Conservation (phyloP, 1,140 invertebrate species). For the Mercenaria mercenaria region DNA sequence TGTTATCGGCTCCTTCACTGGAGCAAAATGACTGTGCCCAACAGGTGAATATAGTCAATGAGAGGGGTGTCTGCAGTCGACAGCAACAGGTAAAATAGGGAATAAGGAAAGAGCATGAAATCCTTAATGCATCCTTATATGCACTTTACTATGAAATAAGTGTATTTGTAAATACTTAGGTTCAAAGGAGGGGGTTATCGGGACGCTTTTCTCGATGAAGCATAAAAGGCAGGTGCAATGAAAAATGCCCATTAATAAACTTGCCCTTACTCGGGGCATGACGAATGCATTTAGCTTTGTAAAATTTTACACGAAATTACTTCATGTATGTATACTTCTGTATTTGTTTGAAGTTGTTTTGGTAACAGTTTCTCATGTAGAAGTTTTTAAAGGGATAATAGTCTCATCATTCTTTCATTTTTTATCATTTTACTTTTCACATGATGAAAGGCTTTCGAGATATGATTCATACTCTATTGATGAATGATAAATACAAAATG, state of each 20-base stretch:
- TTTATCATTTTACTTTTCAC: too few relatives aligned
- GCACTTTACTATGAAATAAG: not conserved
- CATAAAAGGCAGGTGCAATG: conserved; percentile 1
- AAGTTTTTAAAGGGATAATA: too few relatives aligned
- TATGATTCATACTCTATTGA: not conserved
- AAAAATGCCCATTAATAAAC: too few relatives aligned
- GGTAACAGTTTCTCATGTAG: too few relatives aligned
- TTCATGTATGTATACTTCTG: too few relatives aligned
- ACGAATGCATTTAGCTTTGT: too few relatives aligned
- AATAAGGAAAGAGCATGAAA: not conserved
- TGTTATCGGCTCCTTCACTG: not conserved
- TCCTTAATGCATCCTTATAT: not conserved
- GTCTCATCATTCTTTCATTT: too few relatives aligned
- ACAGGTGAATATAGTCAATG: conserved; percentile 25
- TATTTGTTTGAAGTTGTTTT: too few relatives aligned
- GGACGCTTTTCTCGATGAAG: not conserved
- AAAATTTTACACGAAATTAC: too few relatives aligned
- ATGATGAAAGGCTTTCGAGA: too few relatives aligned
- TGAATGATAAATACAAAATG: not conserved
- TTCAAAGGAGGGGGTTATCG: too few relatives aligned
- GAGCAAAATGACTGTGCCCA: not conserved
- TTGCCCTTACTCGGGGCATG: too few relatives aligned
- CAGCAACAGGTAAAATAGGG: not conserved
- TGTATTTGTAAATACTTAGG: conserved; percentile 4
- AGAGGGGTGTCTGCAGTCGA: not conserved